These are phyloP conservation scores for Esperia sulphurella DNA, from an alignment of 2,888 invertebrate genomes.

Conservation along the genomic window DNA sequence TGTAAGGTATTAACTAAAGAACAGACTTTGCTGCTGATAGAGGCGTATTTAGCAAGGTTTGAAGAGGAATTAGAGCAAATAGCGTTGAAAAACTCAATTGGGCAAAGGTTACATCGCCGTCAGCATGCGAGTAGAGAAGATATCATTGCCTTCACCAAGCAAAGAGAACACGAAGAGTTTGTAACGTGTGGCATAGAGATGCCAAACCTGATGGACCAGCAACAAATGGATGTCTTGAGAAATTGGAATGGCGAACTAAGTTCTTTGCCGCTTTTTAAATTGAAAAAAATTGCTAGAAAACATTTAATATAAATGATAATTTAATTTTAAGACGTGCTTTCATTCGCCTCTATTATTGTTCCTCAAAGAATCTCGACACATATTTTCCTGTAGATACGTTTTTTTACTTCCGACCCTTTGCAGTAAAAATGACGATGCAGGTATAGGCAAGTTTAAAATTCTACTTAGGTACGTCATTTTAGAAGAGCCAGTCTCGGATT, in stretches of 20 bases:
- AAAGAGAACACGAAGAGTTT: conserved; percentile 87
- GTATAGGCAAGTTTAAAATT: too few species aligned
- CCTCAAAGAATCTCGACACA: too few species aligned
- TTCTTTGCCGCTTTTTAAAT: conserved; percentile 82
- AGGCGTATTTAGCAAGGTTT: conserved; percentile 78
- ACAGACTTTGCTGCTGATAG: conserved; percentile 79
- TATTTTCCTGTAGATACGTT: too few species aligned
- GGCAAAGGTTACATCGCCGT: conserved; percentile 82
- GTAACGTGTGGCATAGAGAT: conserved; percentile 89
- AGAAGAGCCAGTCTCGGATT: too few species aligned
- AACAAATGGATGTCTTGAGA: conserved; percentile 79
- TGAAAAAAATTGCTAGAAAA: conserved; percentile 77
- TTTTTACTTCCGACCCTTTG: too few species aligned
- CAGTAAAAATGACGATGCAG: too few species aligned
- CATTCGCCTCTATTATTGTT: too few species aligned
- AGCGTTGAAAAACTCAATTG: conserved; percentile 86
- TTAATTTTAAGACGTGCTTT: too few species aligned
- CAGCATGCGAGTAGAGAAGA: conserved; percentile 91
- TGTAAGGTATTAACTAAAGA: conserved; percentile 77
- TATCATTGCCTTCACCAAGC: conserved; percentile 86
- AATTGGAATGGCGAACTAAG: conserved; percentile 85
- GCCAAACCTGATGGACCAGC: conserved; percentile 82
- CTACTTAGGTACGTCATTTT: too few species aligned
- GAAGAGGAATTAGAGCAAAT: conserved; percentile 90
- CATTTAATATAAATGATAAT: conserved; percentile 28